Base-by-base conservation (phyloP, 2,797 vertebrate genomes). In the Lepilemur ruficaudatus region DNA sequence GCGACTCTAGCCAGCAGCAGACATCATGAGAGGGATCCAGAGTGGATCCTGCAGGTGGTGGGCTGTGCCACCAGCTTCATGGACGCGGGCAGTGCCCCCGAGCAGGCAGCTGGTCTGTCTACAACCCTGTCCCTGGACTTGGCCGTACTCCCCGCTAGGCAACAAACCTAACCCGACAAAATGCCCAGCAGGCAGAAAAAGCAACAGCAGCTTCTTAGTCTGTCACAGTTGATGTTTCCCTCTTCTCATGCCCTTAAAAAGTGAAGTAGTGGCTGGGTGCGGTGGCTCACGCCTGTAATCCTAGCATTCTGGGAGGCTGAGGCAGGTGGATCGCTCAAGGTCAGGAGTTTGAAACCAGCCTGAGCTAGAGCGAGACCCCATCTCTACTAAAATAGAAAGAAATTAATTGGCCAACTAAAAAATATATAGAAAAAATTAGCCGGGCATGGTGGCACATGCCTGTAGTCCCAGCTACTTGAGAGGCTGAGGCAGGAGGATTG, bases 71-170 rank as follows among this genome's bases (percentile, higher is more conserved):
- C 1, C 57, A 76, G 79, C 30, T 32, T 35, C 5, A 5, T 28
- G 35, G 80, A 17, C 17, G 7, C 0, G 1, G 61, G 80, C 50
- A n/a, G 10, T 7, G 18, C 3, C 35, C 15, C 7, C 1, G 18
- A 48, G 20, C 46, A 81, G 32, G 32, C 52, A 67, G 20, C 72
- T 10, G 35, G 72, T 76, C 38, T 30, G 11, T 63, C 81, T 43
- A 5, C 8, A 3, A 4, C 20, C 69, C 13, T 50, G 52, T 28
- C 14, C 69, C 65, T 9, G 9, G 28, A 55, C 38, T 23, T 11
- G 14, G 43, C 20, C 15, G 8, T 28, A 1, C 15, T 4, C 50
- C 4, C 13, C 7, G 14, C 3, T 4, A 43, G 35, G 1, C n/a
- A 50, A 38, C 35, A 72, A 14, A n/a, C 48, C 30, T 72, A 7